Evolutionary conservation across 2,888 invertebrate genomes (phyloP).

Genomic region (Empis livida): DNA sequence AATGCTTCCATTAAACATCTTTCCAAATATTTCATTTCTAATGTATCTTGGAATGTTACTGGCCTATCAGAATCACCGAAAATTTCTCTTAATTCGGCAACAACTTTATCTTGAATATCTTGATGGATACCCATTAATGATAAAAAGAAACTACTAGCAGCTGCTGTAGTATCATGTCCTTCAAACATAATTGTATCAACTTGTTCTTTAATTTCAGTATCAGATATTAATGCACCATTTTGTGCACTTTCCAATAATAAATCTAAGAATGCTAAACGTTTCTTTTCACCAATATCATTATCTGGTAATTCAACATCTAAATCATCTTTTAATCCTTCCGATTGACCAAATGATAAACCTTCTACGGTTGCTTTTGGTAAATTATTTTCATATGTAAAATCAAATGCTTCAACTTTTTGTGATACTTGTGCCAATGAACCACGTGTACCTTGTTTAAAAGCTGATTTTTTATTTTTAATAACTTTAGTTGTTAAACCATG

Average conservation of each 20-base stretch:
- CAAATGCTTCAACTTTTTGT: slow-evolving; percentile 11
- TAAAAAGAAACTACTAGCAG: slow-evolving; percentile 69
- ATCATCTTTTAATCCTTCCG: slow-evolving; percentile 63
- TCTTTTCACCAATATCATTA: slow-evolving; percentile 66
- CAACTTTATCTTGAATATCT: slow-evolving; percentile 56
- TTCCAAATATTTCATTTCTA: slow-evolving; percentile 78
- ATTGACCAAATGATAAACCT: slow-evolving; percentile 58
- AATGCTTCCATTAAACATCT: slow-evolving; percentile 69
- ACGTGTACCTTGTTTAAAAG: slow-evolving; percentile 52
- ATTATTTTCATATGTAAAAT: slow-evolving; percentile 12
- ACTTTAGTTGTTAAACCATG: slow-evolving; percentile 72
- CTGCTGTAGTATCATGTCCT: slow-evolving; percentile 73
- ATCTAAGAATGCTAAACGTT: slow-evolving; percentile 77
- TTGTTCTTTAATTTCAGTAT: slow-evolving; percentile 70
- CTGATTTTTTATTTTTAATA: slow-evolving; percentile 62
- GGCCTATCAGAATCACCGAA: slow-evolving; percentile 64
- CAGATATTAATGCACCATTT: slow-evolving; percentile 55
- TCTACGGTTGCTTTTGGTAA: slow-evolving; percentile 38
- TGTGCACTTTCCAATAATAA: slow-evolving; percentile 66
- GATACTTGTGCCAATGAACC: slow-evolving; percentile 27
- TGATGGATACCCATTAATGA: slow-evolving; percentile 63
- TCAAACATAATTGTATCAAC: slow-evolving; percentile 81
- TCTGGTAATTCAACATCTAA: slow-evolving; percentile 54
- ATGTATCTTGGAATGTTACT: slow-evolving; percentile 65
- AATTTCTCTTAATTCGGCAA: slow-evolving; percentile 59